Conservation (phyloP, 2,888 invertebrate genomes). For the Pandemis cinnamomeana region DNA sequence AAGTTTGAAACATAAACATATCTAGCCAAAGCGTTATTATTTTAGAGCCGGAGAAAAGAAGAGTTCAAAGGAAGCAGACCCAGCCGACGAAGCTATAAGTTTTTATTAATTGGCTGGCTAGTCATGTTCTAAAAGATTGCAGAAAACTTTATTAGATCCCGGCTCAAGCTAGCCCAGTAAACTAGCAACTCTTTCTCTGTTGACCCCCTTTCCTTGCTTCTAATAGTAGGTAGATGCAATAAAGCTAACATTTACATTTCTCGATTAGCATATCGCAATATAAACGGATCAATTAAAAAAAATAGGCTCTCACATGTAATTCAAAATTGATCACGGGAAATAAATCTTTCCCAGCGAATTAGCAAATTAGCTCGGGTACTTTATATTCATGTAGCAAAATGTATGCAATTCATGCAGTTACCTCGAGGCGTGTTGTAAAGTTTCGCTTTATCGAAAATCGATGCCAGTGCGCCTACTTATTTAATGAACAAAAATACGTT, state of each 20-base stretch:
- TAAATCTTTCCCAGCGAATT: slow-evolving; percentile 30
- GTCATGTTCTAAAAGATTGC: neutral
- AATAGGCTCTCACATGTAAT: slow-evolving; percentile 7
- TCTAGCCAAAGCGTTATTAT: no score
- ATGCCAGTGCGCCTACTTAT: neutral
- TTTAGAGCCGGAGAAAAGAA: no score
- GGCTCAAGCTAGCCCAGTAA: neutral
- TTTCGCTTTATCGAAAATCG: slow-evolving; percentile 29
- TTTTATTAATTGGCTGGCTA: no score
- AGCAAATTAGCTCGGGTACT: slow-evolving; percentile 35
- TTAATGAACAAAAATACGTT: neutral
- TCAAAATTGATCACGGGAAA: slow-evolving; percentile 21
- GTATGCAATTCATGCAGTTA: slow-evolving; percentile 28
- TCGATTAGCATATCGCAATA: neutral
- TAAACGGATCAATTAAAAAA: neutral
- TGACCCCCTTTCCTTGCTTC: neutral
- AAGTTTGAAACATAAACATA: no score
- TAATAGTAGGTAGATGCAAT: neutral
- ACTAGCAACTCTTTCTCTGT: neutral
- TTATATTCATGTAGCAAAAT: slow-evolving; percentile 37
- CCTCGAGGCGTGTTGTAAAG: slow-evolving; percentile 25
- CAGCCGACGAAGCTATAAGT: no score
- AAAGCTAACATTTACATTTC: neutral
- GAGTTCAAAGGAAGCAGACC: no score
- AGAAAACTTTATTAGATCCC: neutral